Evolutionary conservation across 2,888 invertebrate species (phyloP), one percentile per base, ranked within the genome.

Genomic region (Microctonus hyperodae): DNA sequence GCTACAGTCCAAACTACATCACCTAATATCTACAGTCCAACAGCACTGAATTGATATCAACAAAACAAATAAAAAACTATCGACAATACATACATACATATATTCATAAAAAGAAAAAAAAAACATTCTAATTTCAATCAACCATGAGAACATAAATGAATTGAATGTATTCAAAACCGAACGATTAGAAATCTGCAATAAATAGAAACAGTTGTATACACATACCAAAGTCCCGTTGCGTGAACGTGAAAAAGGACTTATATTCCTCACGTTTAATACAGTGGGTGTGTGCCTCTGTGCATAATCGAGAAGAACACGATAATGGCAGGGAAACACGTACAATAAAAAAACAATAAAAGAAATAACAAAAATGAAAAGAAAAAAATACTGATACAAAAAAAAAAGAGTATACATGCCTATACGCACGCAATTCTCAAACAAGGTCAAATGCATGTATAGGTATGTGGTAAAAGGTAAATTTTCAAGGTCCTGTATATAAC

Each of bases 91-190:
- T 16, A 16, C 22, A 13, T n/a, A 44, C 51, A 51, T 60, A 44
- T 10, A 23, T 25, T 4, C 48, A 20, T 61, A 25, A 35, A 35
- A 10, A 40, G 16, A 16, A 40, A 23, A 11, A 53, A 13, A 59
- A 61, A 44, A 48, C 33, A 51, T 48, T 65, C 68, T 66, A 68
- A 64, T 73, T 70, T 64, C 61, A 66, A 71, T 68, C 68, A 70
- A 72, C 67, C 73, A 74, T 74, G 72, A 69, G 73, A 74, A 74
- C n/a, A n/a, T 73, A 70, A 64, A 64, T 70, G 61, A 72, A 68
- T 28, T 28, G 58, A 67, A 66, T 65, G 50, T 33, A 48, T 64
- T 68, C 56, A 48, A 59, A 68, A 70, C 69, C 69, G 68, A 73
- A 67, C 70, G 70, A 73, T 73, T 72, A 73, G 70, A 69, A 68